phyloP scores from a whole-genome alignment of 2,113 vertebrate species.

The Dryoscopus gambensis region DNA sequence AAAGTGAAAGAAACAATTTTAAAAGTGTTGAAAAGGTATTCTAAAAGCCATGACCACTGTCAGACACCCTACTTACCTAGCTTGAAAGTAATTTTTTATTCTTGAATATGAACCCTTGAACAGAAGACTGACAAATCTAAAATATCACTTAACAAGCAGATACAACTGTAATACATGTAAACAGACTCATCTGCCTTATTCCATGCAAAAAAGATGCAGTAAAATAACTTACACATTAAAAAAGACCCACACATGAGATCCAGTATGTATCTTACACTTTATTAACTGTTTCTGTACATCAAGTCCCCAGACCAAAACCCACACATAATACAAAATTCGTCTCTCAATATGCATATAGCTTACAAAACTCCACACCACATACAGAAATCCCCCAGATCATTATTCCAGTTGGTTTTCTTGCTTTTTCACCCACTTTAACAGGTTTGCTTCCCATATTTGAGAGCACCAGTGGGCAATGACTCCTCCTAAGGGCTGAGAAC shows the following conservation, averaged over 20 bases:
- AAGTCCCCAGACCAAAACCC: not conserved
- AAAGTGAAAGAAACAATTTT: not conserved
- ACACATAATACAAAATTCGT: not conserved
- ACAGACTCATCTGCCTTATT: not conserved
- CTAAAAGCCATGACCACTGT: not conserved
- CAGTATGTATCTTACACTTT: constrained; percentile 14
- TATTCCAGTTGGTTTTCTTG: not conserved
- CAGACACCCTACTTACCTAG: not conserved
- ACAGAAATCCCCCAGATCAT: not conserved
- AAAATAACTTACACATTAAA: not conserved
- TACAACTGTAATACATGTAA: not conserved
- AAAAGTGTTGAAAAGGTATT: not conserved
- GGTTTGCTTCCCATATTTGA: not conserved
- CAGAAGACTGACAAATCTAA: not conserved
- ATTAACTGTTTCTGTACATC: constrained; percentile 35
- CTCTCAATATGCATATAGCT: not conserved
- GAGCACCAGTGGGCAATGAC: not conserved
- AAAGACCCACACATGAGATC: not conserved
- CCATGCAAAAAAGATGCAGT: not conserved
- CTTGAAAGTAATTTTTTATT: not conserved
- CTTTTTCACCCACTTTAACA: not conserved
- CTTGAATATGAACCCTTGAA: not conserved
- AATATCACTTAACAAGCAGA: not conserved
- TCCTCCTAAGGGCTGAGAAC: not conserved
- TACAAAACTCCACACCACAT: not conserved